Conservation (phyloP, 2,888 invertebrate genomes). For the Acleris laterana region DNA sequence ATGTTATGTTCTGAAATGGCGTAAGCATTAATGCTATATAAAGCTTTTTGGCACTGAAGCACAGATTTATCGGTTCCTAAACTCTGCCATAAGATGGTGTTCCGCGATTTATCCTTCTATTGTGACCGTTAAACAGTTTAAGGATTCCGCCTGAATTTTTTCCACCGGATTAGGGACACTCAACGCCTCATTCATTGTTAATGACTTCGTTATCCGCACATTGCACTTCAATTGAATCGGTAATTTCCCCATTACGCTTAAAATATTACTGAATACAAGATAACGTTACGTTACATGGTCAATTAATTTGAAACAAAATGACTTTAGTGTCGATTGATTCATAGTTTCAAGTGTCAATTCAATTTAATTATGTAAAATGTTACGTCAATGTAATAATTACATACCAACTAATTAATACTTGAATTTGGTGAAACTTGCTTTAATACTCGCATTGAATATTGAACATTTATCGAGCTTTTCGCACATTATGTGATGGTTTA, state of each 20-base stretch:
- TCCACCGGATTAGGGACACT: constrained; percentile 61
- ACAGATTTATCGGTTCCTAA: constrained; percentile 40
- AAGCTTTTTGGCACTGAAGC: no score
- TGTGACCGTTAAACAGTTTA: constrained; percentile 64
- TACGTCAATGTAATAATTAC: no score
- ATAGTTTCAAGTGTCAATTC: no score
- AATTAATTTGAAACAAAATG: no score
- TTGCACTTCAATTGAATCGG: constrained; percentile 48
- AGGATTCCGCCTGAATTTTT: constrained; percentile 54
- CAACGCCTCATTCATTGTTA: constrained; percentile 60
- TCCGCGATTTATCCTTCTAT: constrained; percentile 40
- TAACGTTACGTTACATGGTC: not conserved
- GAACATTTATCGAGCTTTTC: not conserved
- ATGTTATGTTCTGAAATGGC: no score
- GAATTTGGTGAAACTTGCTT: no score
- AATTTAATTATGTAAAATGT: no score
- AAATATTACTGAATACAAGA: no score
- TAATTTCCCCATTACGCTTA: constrained; percentile 39
- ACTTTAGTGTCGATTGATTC: no score
- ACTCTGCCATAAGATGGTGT: constrained; percentile 38
- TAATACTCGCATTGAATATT: not conserved
- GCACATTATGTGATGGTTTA: not conserved
- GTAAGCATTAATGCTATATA: no score
- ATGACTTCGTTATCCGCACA: constrained; percentile 60
- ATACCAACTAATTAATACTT: no score